Conservation (phyloP, 92 coral and sea anemone genomes). For the Parazoanthus darwini region DNA sequence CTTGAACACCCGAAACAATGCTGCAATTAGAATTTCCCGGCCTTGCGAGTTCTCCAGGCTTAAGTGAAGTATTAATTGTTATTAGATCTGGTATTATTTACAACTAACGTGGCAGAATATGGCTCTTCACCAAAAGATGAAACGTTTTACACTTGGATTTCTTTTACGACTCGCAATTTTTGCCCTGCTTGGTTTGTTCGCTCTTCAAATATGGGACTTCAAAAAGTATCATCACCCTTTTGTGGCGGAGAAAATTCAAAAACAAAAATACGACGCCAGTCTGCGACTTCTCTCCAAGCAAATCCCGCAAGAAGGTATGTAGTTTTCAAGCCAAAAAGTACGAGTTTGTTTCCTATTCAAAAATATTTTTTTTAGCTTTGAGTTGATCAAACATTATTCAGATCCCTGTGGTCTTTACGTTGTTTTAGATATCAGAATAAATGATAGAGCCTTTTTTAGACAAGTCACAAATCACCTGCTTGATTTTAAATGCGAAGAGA, state of each 20-base stretch:
- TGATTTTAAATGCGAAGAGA: slow-evolving; percentile 2
- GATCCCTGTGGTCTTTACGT: no score
- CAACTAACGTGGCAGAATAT: slow-evolving; percentile 14
- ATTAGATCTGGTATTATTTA: background rate
- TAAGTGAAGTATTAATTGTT: no score
- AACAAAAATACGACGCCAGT: background rate
- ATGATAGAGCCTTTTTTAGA: background rate
- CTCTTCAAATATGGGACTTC: background rate
- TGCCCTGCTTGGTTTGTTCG: background rate
- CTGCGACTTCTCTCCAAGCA: background rate
- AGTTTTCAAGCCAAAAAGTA: background rate
- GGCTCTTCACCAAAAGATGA: slow-evolving; percentile 5
- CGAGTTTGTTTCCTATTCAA: background rate
- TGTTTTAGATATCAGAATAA: background rate
- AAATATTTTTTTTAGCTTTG: background rate
- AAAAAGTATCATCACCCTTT: background rate
- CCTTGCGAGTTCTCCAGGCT: background rate
- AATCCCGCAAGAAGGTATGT: background rate
- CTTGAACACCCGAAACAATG: background rate
- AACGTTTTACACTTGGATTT: background rate
- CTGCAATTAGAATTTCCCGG: background rate
- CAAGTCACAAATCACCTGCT: background rate
- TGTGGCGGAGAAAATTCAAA: background rate
- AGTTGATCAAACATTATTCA: background rate
- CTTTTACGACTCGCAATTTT: background rate